Evolutionary conservation across 2,113 vertebrate species (phyloP), one percentile per base, ranked within the genome.

Genomic region (Ahaetulla prasina): DNA sequence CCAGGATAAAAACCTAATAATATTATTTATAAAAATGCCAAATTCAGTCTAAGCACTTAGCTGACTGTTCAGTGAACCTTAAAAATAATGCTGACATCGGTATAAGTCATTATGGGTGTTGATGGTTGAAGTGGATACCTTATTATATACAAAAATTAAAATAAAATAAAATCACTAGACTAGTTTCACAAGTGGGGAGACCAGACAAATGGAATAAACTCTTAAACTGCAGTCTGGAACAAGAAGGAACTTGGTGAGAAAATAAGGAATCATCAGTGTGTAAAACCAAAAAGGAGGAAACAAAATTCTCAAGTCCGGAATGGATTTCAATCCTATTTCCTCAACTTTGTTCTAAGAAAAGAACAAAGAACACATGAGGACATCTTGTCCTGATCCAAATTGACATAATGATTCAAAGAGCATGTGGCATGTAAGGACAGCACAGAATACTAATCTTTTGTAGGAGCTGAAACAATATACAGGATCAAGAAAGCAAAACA

Each of bases 391-490:
- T 89, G 84, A 92, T 94, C 55, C 80, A 47, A 49, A 57, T 54
- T 96, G 89, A 91, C 90, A 50, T 93, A 85, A 39, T 96, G 95
- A 96, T 94, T 96, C 95, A 95, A 94, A 87, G 27, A 80, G 90
- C 93, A 94, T 84, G 85, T 55, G 89, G 89, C 96, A 96, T 95
- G 96, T 95, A 94, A 91, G 94, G 94, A 80, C 96, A 96, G 95
- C 91, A 94, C 85, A 49, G 90, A 89, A 74, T 74, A 92, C 91
- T 88, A 80, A 55, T 85, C 93, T 95, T 96, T 96, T 87, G 53
- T 91, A 94, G 89, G 95, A 95, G 94, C 93, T 91, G 91, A 55
- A 91, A 93, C 27, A 91, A 93, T 30, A 89, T 80, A 95, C 89
- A 93, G 95, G 94, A n/a, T 35, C 93, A 74, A 93, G 10, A 45